Evolutionary conservation across 2,888 invertebrate species (phyloP).

Genomic region (Hydraecia micacea): DNA sequence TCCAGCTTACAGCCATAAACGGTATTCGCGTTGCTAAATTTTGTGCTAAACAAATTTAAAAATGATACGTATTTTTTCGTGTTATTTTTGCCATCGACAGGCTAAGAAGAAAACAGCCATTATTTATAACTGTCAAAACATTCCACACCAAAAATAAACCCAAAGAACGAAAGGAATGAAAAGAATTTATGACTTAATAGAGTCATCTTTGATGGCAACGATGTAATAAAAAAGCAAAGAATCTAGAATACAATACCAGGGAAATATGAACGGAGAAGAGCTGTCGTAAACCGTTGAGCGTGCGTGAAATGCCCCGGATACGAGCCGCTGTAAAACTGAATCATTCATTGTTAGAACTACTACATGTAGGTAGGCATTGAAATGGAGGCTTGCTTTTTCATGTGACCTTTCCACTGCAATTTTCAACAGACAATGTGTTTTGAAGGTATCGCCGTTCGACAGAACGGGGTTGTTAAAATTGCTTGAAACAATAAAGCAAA

Average conservation of each 20-base stretch:
- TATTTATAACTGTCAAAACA: slow-evolving; percentile 42
- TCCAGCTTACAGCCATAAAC: not conserved
- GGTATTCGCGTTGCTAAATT: not conserved
- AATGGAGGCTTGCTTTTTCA: slow-evolving; percentile 24
- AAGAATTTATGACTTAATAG: slow-evolving; percentile 58
- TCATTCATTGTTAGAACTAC: slow-evolving; percentile 24
- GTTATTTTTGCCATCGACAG: not conserved
- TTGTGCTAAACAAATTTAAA: not conserved
- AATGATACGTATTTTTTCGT: not conserved
- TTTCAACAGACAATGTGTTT: slow-evolving; percentile 18
- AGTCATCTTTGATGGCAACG: slow-evolving; percentile 46
- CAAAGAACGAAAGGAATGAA: slow-evolving; percentile 35
- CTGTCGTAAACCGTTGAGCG: slow-evolving; percentile 50
- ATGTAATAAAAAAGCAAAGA: slow-evolving; percentile 47
- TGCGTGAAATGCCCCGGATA: slow-evolving; percentile 54
- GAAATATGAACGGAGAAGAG: slow-evolving; percentile 58
- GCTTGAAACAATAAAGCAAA: not conserved
- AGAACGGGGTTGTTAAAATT: not conserved
- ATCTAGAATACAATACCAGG: slow-evolving; percentile 54
- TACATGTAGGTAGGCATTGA: slow-evolving; percentile 16
- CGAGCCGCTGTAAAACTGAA: slow-evolving; percentile 47
- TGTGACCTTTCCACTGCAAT: slow-evolving; percentile 11
- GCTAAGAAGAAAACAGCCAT: not conserved
- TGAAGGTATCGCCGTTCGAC: not conserved
- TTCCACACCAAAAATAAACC: slow-evolving; percentile 41